These are phyloP conservation scores for Catocala nupta DNA, from an alignment of 2,888 invertebrate species.

Conservation along the genomic window DNA sequence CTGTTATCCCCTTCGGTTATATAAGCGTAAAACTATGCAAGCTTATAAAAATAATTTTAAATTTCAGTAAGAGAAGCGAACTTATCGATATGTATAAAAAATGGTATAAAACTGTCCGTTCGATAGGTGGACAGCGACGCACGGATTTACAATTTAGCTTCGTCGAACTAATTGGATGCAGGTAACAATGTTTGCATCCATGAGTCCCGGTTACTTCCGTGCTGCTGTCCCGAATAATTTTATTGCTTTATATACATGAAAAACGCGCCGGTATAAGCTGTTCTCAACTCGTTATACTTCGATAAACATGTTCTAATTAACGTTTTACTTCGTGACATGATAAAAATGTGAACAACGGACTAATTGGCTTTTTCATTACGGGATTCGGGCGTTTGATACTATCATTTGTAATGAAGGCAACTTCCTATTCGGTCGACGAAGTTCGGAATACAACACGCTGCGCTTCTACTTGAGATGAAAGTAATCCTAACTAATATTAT, in stretches of 20 bases:
- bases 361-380: neutral
- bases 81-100: neutral
- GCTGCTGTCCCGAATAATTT: slow-evolving; percentile 54
- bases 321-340: neutral
- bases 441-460: too few relatives aligned
- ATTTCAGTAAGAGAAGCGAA: neutral
- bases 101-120: neutral
- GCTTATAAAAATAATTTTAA: neutral
- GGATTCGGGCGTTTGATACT: too few relatives aligned
- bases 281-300: neutral
- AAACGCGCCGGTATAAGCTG: slow-evolving; percentile 20
- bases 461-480: too few relatives aligned
- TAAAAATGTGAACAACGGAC: slow-evolving; percentile 7
- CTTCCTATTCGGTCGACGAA: too few relatives aligned
- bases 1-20: too few relatives aligned
- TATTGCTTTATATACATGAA: slow-evolving; percentile 60
- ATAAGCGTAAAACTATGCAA: too few relatives aligned
- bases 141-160: slow-evolving; percentile 69
- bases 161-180: slow-evolving; percentile 71
- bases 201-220: slow-evolving; percentile 45
- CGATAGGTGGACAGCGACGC: slow-evolving; percentile 31
- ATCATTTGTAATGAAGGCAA: too few relatives aligned
- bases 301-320: slow-evolving; percentile 13
- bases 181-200: slow-evolving; percentile 69
- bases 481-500: too few relatives aligned